Evolutionary conservation across 1,140 invertebrate genomes (phyloP), one percentile per base, ranked within the genome.

Genomic region (Hormaphis cornu): DNA sequence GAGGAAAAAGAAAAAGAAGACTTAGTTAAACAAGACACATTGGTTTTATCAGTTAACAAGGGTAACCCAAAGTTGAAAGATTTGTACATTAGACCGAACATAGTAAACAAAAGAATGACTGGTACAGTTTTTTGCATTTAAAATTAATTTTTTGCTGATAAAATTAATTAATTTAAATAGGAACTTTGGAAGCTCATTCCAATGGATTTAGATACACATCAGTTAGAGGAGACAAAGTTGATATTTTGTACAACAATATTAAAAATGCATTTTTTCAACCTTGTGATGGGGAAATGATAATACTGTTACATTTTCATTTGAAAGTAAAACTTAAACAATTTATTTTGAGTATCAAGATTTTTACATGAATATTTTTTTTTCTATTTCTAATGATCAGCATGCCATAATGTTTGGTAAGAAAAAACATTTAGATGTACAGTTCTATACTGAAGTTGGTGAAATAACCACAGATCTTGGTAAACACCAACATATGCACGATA

Each of bases 181-280:
- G 87, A n/a, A 84, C 85, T 35, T 80, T 98, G 69, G 96, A 99
- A 80, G 95, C 97, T 0, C 97, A 99, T 75, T 85, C 87, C 0
- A 99, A 99, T 80, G 97, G 96, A 58, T 98, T 98, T 76, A 87
- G 97, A 22, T 99, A 98, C 76, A 98, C 95, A 2, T 98, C 95
- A 2, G 91, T 99, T 2, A 85, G 96, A 74, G 96, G 97, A 10
- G 97, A 99, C 76, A 98, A 98, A 84, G 95, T 99, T 1, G 97
- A 99, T 76, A 97, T 99, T 74, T 81, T 99, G 20, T 99, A 99
- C 77, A 99, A 99, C 81, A 99, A 99, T 79, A 98, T 99, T 72
- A 97, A 98, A 77, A 96, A 99, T 79, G 96, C 97, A 7, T 97
- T 99, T 81, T 99, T 98, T 80, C 97, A 99, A 82, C 97, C 97